Evolutionary conservation across 1,140 invertebrate species (phyloP).

Genomic region (Eupeodes corollae): DNA sequence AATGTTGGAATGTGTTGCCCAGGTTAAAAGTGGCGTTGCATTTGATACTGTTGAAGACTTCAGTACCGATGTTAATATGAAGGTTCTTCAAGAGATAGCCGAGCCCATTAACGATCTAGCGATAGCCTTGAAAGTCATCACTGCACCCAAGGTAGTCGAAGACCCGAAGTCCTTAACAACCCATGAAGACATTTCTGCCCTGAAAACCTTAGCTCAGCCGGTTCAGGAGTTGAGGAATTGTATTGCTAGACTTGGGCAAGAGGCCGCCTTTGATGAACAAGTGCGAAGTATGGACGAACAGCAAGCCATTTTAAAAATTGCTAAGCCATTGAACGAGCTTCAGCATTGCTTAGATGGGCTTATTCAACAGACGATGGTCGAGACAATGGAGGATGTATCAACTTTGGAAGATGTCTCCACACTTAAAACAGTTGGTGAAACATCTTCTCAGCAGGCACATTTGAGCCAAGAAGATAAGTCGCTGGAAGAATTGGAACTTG

Average conservation of each 20-base stretch:
- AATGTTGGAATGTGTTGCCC: conserved; percentile 37
- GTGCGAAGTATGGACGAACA: conserved; percentile 4
- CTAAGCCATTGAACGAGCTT: conserved; percentile 41
- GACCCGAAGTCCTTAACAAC: not conserved
- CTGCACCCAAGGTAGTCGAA: not conserved
- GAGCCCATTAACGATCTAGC: not conserved
- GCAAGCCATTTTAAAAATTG: conserved; percentile 28
- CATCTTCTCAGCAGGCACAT: not conserved
- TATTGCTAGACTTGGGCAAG: conserved; percentile 4
- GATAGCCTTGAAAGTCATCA: not conserved
- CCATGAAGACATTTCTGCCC: not conserved
- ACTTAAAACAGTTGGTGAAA: not conserved
- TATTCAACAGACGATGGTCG: conserved; percentile 24
- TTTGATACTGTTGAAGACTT: not conserved
- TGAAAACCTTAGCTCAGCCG: conserved; percentile 15
- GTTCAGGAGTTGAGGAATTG: conserved; percentile 18
- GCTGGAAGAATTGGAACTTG: not conserved
- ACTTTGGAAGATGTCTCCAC: conserved; percentile 1
- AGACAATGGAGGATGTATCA: conserved; percentile 47
- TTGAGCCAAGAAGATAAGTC: not conserved
- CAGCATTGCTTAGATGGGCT: conserved; percentile 43
- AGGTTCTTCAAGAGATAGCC: not conserved
- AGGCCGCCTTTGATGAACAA: conserved; percentile 7
- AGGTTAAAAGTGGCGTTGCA: conserved; percentile 11
- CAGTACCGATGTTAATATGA: not conserved